A percentile compares a stretch with the other conserved stretches of the same genome.
Evolutionary conservation across 2,797 vertebrate species (phyloP).

Genomic region (Oreochromis grahami): DNA sequence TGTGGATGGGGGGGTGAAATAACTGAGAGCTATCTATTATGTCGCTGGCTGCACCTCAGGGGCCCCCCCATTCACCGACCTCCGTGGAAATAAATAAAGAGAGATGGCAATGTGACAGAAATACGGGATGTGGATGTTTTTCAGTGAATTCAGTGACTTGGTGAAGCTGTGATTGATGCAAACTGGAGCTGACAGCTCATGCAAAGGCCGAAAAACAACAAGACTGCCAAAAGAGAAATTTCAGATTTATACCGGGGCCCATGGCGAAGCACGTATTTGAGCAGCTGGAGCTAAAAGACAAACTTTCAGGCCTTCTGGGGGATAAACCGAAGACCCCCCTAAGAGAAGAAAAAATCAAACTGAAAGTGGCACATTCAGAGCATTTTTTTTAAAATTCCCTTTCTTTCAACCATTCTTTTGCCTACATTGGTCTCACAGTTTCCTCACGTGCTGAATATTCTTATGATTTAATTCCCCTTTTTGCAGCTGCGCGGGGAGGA

Average conservation of each 20-base stretch:
- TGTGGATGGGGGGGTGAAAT: neutral
- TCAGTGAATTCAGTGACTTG: neutral
- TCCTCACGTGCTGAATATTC: neutral
- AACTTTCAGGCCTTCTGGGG: neutral
- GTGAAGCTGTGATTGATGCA: constrained; percentile 5
- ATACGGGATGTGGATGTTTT: neutral
- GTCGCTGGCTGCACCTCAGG: neutral
- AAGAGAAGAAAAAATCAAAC: neutral
- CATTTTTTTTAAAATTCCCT: neutral
- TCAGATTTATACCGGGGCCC: neutral
- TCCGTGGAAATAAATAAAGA: neutral
- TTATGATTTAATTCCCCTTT: neutral
- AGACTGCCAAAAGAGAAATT: neutral
- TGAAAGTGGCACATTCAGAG: neutral
- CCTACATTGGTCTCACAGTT: neutral
- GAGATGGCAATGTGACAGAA: constrained; percentile 8
- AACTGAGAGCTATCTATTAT: neutral
- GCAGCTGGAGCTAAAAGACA: neutral
- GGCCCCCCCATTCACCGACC: neutral
- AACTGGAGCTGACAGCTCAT: constrained; percentile 15
- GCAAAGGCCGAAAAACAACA: neutral
- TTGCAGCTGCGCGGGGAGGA: neutral
- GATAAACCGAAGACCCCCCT: neutral
- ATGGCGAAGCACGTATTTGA: neutral
- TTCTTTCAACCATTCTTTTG: neutral